These are phyloP conservation scores for Heliconius sara DNA, from an alignment of 2,888 invertebrate genomes.

Conservation along the genomic window DNA sequence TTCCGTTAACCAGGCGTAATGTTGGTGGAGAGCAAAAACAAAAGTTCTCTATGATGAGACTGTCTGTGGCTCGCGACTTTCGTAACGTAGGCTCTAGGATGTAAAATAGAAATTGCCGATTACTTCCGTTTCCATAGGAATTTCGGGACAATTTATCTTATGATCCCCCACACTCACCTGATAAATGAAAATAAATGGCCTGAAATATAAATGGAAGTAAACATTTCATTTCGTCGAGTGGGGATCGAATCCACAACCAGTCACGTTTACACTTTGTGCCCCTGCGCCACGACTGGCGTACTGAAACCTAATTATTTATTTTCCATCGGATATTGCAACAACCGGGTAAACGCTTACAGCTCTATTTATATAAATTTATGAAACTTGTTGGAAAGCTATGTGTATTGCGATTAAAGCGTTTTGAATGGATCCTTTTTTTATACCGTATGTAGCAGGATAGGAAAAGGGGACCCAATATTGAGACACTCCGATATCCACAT, in stretches of 20 bases:
- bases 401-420: not conserved
- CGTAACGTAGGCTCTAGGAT: not conserved
- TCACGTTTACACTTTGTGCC: too few species aligned
- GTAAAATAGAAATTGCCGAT: not conserved
- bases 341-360: not conserved
- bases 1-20: not conserved
- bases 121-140: too few species aligned
- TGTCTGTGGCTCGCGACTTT: not conserved
- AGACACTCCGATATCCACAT: too few species aligned
- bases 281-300: too few species aligned
- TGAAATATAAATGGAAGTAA: too few species aligned
- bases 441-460: too few species aligned
- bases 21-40: not conserved
- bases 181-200: too few species aligned
- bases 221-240: too few species aligned
- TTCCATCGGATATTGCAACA: not conserved
- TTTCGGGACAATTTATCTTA: too few species aligned
- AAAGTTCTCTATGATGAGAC: not conserved
- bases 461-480: too few species aligned
- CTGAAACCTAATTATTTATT: not conserved
- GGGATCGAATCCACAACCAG: too few species aligned
- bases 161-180: not conserved
- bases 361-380: not conserved
- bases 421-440: not conserved
- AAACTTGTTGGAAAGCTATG: not conserved